Conservation (phyloP, 1,140 invertebrate species). For the Lordiphosa stackelbergi region DNA sequence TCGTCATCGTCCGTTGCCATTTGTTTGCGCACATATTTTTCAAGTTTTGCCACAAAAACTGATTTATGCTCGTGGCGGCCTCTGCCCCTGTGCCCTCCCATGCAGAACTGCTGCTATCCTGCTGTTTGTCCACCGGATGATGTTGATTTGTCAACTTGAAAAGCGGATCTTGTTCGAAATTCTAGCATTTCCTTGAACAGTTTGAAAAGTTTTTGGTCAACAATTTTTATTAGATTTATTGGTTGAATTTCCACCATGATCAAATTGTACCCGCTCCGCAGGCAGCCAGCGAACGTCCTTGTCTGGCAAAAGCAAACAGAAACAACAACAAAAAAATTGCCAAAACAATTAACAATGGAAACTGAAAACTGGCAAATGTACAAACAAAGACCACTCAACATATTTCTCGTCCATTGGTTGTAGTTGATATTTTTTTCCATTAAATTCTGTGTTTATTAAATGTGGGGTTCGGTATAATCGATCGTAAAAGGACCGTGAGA, state of each 20-base stretch:
- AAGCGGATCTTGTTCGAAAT: slow-evolving; percentile 63
- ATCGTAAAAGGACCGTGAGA: too few species aligned
- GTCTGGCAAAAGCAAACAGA: slow-evolving; percentile 10
- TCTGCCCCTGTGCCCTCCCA: slow-evolving; percentile 21
- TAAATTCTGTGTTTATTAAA: background rate
- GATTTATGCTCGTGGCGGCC: slow-evolving; percentile 60
- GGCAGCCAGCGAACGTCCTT: slow-evolving; percentile 3
- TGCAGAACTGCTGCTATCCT: slow-evolving; percentile 9
- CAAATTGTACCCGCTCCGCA: background rate
- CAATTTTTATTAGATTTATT: slow-evolving; percentile 47
- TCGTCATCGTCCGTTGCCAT: slow-evolving; percentile 42
- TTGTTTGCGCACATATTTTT: slow-evolving; percentile 69
- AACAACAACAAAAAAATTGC: slow-evolving; percentile 5
- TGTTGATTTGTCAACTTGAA: slow-evolving; percentile 74
- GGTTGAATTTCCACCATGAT: slow-evolving; percentile 9
- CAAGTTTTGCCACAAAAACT: slow-evolving; percentile 70
- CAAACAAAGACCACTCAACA: slow-evolving; percentile 20
- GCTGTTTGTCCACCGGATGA: slow-evolving; percentile 63
- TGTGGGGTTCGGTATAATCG: too few species aligned
- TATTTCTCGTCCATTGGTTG: slow-evolving; percentile 19
- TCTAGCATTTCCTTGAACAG: slow-evolving; percentile 56
- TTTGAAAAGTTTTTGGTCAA: slow-evolving; percentile 29
- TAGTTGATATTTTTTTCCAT: slow-evolving; percentile 1
- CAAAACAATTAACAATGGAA: slow-evolving; percentile 36
- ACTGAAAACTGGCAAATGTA: slow-evolving; percentile 25